A percentile compares a stretch with the other conserved stretches of the same genome.
phyloP scores from a whole-genome alignment of 1,140 invertebrate species.

The Lordiphosa mommai region DNA sequence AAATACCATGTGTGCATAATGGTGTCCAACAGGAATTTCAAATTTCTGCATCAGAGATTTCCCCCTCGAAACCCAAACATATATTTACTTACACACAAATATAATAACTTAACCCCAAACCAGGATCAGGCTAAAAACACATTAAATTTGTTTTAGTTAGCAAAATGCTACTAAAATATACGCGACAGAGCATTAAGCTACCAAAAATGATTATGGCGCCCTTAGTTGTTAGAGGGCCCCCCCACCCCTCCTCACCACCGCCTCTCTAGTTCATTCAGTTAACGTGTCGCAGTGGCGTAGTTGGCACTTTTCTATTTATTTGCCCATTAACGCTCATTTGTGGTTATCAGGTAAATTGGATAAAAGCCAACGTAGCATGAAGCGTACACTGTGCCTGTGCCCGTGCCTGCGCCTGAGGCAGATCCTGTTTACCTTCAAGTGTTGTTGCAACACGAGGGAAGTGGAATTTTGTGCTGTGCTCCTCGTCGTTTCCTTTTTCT shows the following conservation, averaged over 20 bases:
- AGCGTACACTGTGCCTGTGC: slow-evolving; percentile 19
- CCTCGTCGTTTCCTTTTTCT: background rate
- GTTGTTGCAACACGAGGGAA: slow-evolving; percentile 55
- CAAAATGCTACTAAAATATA: slow-evolving; percentile 57
- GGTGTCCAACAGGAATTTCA: slow-evolving; percentile 2
- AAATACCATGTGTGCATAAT: too few species aligned
- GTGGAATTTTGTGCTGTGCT: slow-evolving; percentile 5
- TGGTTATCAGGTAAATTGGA: slow-evolving; percentile 77
- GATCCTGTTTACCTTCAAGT: slow-evolving; percentile 55
- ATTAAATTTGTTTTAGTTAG: slow-evolving; percentile 64
- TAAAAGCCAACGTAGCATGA: slow-evolving; percentile 77
- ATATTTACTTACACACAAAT: too few species aligned
- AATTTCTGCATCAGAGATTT: slow-evolving; percentile 38
- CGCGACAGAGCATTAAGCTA: slow-evolving; percentile 31
- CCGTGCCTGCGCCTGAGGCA: slow-evolving; percentile 14
- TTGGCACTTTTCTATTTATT: slow-evolving; percentile 77
- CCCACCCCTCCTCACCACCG: background rate
- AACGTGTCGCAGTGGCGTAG: slow-evolving; percentile 65
- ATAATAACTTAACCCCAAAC: slow-evolving; percentile 22
- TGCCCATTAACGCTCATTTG: slow-evolving; percentile 76
- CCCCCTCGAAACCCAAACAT: too few species aligned
- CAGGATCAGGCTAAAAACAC: slow-evolving; percentile 15
- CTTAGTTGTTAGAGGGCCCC: too few species aligned
- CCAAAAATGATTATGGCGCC: slow-evolving; percentile 35
- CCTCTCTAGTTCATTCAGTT: slow-evolving; percentile 47